These are phyloP conservation scores for Chymomyza caudatula DNA, from an alignment of 2,888 invertebrate genomes.

Conservation along the genomic window DNA sequence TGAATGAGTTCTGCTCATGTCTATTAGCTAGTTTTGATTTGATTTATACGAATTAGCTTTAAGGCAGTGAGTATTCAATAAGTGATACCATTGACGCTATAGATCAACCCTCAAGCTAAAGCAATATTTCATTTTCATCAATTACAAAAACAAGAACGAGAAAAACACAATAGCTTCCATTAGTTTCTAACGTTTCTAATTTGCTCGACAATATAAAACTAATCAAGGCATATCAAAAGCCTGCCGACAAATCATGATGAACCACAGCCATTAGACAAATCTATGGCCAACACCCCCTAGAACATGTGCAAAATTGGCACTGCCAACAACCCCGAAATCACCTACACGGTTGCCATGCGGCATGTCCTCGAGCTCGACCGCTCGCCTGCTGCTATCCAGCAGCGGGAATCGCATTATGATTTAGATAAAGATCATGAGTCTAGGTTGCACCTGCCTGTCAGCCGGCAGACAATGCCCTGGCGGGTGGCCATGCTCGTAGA, in stretches of 20 bases:
- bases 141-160: too few species aligned
- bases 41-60: not conserved
- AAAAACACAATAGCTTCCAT: not conserved
- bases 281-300: not conserved
- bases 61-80: not conserved
- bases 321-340: not conserved
- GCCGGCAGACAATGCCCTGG: conserved; percentile 30
- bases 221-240: not conserved
- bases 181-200: not conserved
- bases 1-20: not conserved
- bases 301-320: not conserved
- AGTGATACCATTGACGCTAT: not conserved
- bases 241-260: not conserved
- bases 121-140: not conserved
- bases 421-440: conserved; percentile 44
- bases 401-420: not conserved
- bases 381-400: not conserved
- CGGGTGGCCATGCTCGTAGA: conserved; percentile 44
- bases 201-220: not conserved
- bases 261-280: not conserved
- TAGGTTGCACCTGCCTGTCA: conserved; percentile 50
- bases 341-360: not conserved
- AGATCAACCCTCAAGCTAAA: not conserved
- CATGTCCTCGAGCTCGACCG: not conserved
- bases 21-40: not conserved